Conservation (phyloP, 2,113 vertebrate genomes). For the Orthonyx spaldingii region DNA sequence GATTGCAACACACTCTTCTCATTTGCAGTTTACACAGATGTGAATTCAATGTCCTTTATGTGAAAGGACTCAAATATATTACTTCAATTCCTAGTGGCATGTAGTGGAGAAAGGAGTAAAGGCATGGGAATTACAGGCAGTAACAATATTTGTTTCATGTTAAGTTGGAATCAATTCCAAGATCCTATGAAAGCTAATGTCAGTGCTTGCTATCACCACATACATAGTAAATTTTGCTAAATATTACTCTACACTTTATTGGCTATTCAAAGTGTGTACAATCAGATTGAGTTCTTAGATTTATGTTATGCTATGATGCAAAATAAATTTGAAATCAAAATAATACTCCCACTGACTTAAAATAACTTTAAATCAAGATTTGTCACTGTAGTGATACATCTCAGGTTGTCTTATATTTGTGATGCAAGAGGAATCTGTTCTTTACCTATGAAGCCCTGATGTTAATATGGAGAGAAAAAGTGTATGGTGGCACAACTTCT, state of each 20-base stretch:
- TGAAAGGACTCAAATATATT: neutral
- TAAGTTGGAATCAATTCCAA: neutral
- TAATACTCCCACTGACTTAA: neutral
- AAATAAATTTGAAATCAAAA: neutral
- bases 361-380: neutral
- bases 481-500: rapidly evolving
- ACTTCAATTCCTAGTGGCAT: neutral
- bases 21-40: neutral
- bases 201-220: neutral
- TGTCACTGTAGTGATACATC: neutral
- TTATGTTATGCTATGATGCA: neutral
- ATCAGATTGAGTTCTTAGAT: neutral
- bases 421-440: neutral
- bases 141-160: neutral
- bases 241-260: neutral
- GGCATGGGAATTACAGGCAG: neutral
- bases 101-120: neutral
- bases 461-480: neutral
- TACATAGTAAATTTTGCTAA: neutral
- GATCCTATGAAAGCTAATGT: neutral
- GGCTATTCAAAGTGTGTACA: neutral
- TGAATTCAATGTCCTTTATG: neutral
- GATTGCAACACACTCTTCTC: neutral
- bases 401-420: neutral
- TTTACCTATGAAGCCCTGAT: rapidly evolving